Base-by-base conservation (phyloP, 2,113 vertebrate genomes). In the Eclectus roratus region DNA sequence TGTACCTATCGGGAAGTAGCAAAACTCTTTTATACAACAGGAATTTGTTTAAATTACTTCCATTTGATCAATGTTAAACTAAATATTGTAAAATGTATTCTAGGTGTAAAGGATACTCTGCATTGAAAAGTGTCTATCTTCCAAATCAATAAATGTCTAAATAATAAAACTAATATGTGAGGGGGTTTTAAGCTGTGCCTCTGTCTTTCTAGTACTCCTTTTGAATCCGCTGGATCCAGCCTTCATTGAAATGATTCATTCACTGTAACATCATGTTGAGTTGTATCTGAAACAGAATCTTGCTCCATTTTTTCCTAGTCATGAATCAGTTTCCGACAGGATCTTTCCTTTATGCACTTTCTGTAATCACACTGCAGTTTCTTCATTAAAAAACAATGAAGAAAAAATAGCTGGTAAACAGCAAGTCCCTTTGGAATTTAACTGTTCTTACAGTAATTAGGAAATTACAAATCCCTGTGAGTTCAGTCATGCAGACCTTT, bases 351-450 rank as follows among this genome's bases (percentile, higher is more conserved):
- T 88, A 50, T 80, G 82, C 66, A 43, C 47, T 94, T 73, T 86
- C 64, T 84, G 84, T 94, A 95, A 95, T 96, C 91, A 81, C 68
- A 20, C 70, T 80, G 85, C 87, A 84, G 93, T 93, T 91, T 85
- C 69, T 95, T 94, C 89, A 94, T 96, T 96, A 88, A 94, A 96
- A 93, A 90, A 83, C 73, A 91, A 93, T 80, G 64, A 86, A 56
- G 44, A 23, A 93, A 93, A 91, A 90, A 82, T 43, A 79, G 41
- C 80, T 33, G 0, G 69, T 89, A 95, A 89, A 94, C 88, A 88
- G n/a, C 27, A 5, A 93, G 58, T 88, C 80, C 74, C 77, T 81
- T 90, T 79, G 5, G 8, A 94, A 90, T 88, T 88, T 86, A 29
- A 70, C 68, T 91, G 87, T 77, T 88, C 88, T 79, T 85, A 47